Evolutionary conservation across 2,888 invertebrate species (phyloP).

Genomic region (Latheticus oryzae): DNA sequence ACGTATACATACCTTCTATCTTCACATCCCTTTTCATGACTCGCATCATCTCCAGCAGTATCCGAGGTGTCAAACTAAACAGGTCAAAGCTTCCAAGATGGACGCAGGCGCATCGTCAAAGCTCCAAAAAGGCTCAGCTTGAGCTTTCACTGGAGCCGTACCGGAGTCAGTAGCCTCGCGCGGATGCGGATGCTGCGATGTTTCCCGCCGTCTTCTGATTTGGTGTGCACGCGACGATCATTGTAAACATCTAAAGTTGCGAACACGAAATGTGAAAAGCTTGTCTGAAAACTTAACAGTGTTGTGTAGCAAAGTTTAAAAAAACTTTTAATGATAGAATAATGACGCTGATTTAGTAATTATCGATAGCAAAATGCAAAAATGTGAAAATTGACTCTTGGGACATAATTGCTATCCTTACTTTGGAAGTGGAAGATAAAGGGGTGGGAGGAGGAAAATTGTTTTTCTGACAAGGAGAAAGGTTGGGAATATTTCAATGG

Average conservation of each 20-base stretch:
- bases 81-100: constrained; percentile 56
- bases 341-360: too few relatives aligned
- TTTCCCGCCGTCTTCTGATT: constrained; percentile 27
- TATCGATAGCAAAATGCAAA: too few relatives aligned
- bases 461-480: too few relatives aligned
- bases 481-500: too few relatives aligned
- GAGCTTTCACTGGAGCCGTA: constrained; percentile 57
- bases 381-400: too few relatives aligned
- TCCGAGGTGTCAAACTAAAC: constrained; percentile 60
- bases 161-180: constrained; percentile 60
- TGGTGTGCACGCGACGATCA: constrained; percentile 30
- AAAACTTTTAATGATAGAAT: too few relatives aligned
- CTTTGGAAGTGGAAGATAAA: too few relatives aligned
- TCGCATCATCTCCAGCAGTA: constrained; percentile 52
- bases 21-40: constrained; percentile 41
- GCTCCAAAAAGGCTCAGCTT: constrained; percentile 53
- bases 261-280: constrained; percentile 1
- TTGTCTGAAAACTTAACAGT: too few relatives aligned
- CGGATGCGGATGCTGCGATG: constrained; percentile 54
- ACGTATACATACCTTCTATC: too few relatives aligned
- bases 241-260: neutral
- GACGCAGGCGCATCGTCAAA: constrained; percentile 55
- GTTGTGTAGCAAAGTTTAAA: too few relatives aligned
- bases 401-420: too few relatives aligned
- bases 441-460: too few relatives aligned